Base-by-base conservation (phyloP, 1,140 invertebrate genomes). In the Lutraria rhynchaena region DNA sequence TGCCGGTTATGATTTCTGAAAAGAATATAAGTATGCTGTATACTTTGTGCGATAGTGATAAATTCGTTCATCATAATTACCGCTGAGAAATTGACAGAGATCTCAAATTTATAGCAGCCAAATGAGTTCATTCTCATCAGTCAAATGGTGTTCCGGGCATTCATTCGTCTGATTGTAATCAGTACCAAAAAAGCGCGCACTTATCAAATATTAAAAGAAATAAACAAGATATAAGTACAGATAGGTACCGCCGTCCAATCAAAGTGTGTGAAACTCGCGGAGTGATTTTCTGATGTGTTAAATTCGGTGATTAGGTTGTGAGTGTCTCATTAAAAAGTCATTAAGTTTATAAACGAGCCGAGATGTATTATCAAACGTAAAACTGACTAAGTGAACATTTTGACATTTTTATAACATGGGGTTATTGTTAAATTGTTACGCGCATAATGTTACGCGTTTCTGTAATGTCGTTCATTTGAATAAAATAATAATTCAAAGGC, bases 181-280 rank as follows among this genome's bases (percentile, higher is more conserved):
- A 46, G 3, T 15, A 37, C 46, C 22, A 44, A 67, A 46, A 29
- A 70, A 70, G 53, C 46, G 31, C 24, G 53, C 49, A 70, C 44
- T 3, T 70, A 27, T 44, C 13, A 70, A 31, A 51, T 41, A 13
- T 22, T 29, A 35, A 70, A 35, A 70, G 29, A 46, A 65, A 65
- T 44, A 65, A 3, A 24, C 2, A 22, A 65, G 44, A 70, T 70
- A 24, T 53, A 31, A 17, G 9, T 5, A 29, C 33, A 53, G 67
- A 70, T 70, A 70, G 13, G 46, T 22, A 65, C 24, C 61, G 37
- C 46, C 19, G 61, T 22, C 61, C 33, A 65, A 65, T 65, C 61
- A 65, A 41, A 65, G 15, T 65, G 19, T 3, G 22, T 44, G 61
- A 44, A 65, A 35, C 41, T 17, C 37, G 37, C 37, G 37, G 37